Evolutionary conservation across 2,113 vertebrate genomes (phyloP), one percentile per base, ranked within the genome.

Genomic region (Cyphomyrus plagiostoma): DNA sequence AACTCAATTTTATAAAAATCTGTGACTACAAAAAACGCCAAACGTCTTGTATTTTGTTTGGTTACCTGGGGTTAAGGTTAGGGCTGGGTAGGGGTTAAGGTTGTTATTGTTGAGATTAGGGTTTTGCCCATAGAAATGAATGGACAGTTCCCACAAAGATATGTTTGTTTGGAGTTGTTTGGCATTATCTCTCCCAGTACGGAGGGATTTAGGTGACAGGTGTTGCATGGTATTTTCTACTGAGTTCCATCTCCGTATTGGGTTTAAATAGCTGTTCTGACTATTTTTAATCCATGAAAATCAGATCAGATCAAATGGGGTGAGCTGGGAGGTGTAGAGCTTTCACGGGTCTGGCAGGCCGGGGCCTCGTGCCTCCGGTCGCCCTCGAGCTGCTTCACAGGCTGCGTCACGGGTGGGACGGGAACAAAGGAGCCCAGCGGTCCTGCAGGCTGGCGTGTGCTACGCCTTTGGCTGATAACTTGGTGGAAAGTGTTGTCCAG

Each of bases 251-350:
- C 74, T 80, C 74, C 42, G 35, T 80, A 80, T 80, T 80, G 74
- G 42, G 74, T 80, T 80, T 80, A 80, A 80, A 80, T 80, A 42
- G 74, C 74, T 80, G 74, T 80, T 80, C 74, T 80, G 74, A 42
- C 74, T 80, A 42, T 80, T 80, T 80, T 80, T 80, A 80, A 42
- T 80, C 74, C 74, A 42, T 6, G 74, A 21, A 42, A 80, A 80
- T 80, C 35, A 80, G 74, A 80, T 42, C 74, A 80, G 74, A 80
- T 80, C 35, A 80, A 80, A 80, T 7, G 4, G 70, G 11, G 70
- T 5, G 0, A 35, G 11, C 70, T 39, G 30, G 70, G 70, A 39
- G 70, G 35, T 39, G 70, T 77, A 30, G n/a, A 26, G 62, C n/a
- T 66, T 11, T 1, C 3, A 1, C 62, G n/a, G 62, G 13, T 26